Percentiles rank a stretch among this genome's conserved stretches.
These are phyloP conservation scores for Petrosia ficiformis DNA, from an alignment of 37 sponge, comb jelly and placozoan genomes.

Conservation along the genomic window DNA sequence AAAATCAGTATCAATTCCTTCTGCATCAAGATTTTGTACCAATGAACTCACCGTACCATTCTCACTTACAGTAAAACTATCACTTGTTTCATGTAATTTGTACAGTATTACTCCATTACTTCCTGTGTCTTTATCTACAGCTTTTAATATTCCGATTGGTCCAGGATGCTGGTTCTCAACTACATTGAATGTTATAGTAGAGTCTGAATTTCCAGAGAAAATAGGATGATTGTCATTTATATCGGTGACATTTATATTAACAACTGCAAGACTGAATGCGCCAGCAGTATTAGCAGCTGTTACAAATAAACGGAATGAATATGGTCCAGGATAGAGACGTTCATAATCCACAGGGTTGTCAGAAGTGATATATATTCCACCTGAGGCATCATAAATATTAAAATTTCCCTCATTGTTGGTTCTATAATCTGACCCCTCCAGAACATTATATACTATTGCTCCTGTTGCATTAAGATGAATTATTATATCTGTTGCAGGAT, in stretches of 20 bases:
- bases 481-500: constrained; percentile 6
- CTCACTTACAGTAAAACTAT: constrained; percentile 1
- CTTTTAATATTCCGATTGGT: constrained; percentile 22
- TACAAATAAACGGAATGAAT: constrained; percentile 23
- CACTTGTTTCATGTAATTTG: neutral
- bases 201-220: constrained; percentile 5
- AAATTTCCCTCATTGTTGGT: constrained; percentile 42
- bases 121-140: constrained; percentile 42
- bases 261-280: constrained; percentile 19
- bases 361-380: constrained; percentile 4
- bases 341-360: constrained; percentile 27
- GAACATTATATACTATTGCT: constrained; percentile 12
- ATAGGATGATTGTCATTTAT: constrained; percentile 33
- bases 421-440: constrained; percentile 29
- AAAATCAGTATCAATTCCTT: neutral
- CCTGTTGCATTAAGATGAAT: constrained; percentile 20
- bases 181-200: constrained; percentile 1
- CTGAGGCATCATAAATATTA: neutral
- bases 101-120: constrained; percentile 34
- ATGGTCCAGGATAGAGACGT: constrained; percentile 21
- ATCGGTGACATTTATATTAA: constrained; percentile 37
- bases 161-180: constrained; percentile 30
- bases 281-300: constrained; percentile 10
- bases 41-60: constrained; percentile 21
- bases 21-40: constrained; percentile 1